These are phyloP conservation scores for Exephanes ischioxanthus DNA, from an alignment of 2,888 invertebrate species.

Conservation along the genomic window DNA sequence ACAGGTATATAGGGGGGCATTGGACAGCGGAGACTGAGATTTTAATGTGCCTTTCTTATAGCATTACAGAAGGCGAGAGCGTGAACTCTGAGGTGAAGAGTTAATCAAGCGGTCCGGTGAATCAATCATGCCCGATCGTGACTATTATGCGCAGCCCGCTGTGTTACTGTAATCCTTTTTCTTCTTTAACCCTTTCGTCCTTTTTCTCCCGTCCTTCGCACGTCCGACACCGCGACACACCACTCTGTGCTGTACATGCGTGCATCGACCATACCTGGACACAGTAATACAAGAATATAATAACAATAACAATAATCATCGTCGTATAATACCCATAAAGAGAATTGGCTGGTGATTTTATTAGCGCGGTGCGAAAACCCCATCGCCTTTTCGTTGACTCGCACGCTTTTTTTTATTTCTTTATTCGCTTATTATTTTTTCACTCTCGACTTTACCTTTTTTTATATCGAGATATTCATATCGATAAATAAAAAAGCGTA, in stretches of 20 bases:
- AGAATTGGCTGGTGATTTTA: slow-evolving; percentile 73
- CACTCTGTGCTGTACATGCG: slow-evolving; percentile 44
- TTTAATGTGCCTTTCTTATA: slow-evolving; percentile 44
- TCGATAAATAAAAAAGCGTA: too few relatives aligned
- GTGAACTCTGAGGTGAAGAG: slow-evolving; percentile 73
- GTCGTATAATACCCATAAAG: slow-evolving; percentile 70
- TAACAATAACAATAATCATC: slow-evolving; percentile 71
- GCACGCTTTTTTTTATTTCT: slow-evolving; percentile 7
- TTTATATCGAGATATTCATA: neutral
- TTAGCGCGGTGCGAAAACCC: slow-evolving; percentile 69
- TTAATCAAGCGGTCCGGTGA: slow-evolving; percentile 76
- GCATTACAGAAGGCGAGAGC: slow-evolving; percentile 54
- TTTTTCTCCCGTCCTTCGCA: slow-evolving; percentile 34
- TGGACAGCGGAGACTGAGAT: slow-evolving; percentile 12
- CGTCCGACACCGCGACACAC: neutral
- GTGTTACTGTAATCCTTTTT: slow-evolving; percentile 36
- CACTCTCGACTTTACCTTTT: slow-evolving; percentile 45
- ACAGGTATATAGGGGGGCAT: slow-evolving; percentile 7
- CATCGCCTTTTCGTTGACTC: slow-evolving; percentile 34
- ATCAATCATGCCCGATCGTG: slow-evolving; percentile 76
- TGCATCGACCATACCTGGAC: slow-evolving; percentile 25
- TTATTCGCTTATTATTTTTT: slow-evolving; percentile 57
- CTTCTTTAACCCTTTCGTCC: slow-evolving; percentile 44
- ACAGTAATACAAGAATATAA: slow-evolving; percentile 57
- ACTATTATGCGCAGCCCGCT: slow-evolving; percentile 66